Evolutionary conservation across 2,113 vertebrate genomes (phyloP), one percentile per base, ranked within the genome.

Genomic region (Rhineura floridana): DNA sequence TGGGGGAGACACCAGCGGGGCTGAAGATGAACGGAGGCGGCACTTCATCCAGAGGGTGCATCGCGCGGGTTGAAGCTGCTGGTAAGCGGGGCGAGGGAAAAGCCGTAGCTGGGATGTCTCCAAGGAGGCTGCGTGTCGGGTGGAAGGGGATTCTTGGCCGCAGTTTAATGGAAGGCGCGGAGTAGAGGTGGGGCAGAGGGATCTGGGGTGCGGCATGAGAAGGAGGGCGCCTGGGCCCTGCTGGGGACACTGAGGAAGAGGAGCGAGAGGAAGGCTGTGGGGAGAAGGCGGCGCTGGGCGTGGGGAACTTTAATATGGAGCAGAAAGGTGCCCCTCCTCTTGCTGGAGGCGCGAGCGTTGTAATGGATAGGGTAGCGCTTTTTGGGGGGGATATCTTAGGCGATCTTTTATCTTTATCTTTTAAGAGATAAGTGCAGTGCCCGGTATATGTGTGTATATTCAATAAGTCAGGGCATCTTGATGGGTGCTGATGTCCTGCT

Each of bases 81-180:
- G 23, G 79, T 39, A 23, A 75, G 84, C n/a, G 7, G 87, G 91
- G 91, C 88, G 28, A 65, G 36, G 59, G 6, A 84, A 30, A 12
- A 93, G 59, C 33, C 91, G 78, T n/a, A n/a, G n/a, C n/a, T n/a
- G n/a, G n/a, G n/a, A n/a, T 76, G 86, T 28, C 79, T 13, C 30
- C 62, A 8, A 15, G 62, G 6, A 25, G 23, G 17, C 9, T 12
- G 15, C 44, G 28, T 30, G 28, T 17, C 3, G 21, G 42, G 62
- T 19, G 1, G 23, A 67, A 23, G 80, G 23, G 21, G 13, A 4
- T 13, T 11, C 21, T 23, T 9, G 17, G 3, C 15, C 11, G 52
- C 25, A 2, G 28, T 62, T 65, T 12, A 19, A 9, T 4, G 39
- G 30, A 23, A 48, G 4, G 52, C 4, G 52, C 25, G 13, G 25